Evolutionary conservation across 2,113 vertebrate species (phyloP).

Genomic region (Furnarius figulus): DNA sequence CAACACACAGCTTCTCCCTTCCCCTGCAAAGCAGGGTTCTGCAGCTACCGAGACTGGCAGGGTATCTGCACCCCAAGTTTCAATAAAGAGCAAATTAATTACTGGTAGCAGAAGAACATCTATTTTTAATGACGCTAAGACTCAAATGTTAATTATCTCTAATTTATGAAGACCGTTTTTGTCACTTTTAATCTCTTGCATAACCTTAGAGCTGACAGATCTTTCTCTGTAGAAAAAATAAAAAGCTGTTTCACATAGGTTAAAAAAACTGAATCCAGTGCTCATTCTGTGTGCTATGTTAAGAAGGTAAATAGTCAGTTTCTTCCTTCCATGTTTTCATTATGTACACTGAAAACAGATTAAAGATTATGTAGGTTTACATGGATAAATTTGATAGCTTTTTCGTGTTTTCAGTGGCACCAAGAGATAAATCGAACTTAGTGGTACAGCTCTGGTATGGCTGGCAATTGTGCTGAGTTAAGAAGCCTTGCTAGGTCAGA

Average conservation of each 20-base stretch:
- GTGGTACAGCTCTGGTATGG: background rate
- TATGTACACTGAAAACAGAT: background rate
- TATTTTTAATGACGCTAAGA: background rate
- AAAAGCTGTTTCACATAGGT: background rate
- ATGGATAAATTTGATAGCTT: background rate
- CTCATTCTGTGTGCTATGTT: background rate
- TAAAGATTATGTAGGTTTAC: background rate
- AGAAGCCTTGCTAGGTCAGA: background rate
- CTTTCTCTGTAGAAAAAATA: background rate
- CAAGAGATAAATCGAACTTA: background rate
- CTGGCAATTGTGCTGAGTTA: background rate
- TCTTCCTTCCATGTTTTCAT: background rate
- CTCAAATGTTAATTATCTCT: background rate
- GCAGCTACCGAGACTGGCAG: background rate
- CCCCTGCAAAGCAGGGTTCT: background rate
- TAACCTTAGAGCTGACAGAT: background rate
- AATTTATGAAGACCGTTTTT: background rate
- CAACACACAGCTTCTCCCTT: background rate
- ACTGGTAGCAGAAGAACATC: background rate
- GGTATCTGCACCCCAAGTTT: background rate
- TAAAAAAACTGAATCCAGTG: background rate
- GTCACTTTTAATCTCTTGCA: background rate
- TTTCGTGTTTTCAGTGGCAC: background rate
- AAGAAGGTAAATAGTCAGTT: background rate
- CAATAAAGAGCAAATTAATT: background rate